phyloP scores from a whole-genome alignment of 2,797 vertebrate genomes.

The Ctenochaetus hawaiiensis region DNA sequence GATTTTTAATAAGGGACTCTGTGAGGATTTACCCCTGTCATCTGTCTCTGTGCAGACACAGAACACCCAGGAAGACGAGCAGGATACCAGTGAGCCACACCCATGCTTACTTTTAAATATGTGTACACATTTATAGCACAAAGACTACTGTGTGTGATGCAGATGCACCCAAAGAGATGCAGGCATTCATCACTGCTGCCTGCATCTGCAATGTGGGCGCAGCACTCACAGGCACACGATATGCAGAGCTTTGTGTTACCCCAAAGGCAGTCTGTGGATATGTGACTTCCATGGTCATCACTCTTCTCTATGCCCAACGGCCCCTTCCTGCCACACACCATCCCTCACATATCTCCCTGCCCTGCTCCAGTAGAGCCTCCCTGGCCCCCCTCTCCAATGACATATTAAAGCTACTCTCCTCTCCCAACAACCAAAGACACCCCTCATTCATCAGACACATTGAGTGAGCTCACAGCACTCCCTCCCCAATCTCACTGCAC shows the following conservation, averaged over 20 bases:
- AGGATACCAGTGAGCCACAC: conserved; percentile 12
- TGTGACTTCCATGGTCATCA: conserved; percentile 76
- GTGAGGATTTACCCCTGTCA: conserved; percentile 4
- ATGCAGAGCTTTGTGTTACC: conserved; percentile 71
- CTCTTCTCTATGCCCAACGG: conserved; percentile 77
- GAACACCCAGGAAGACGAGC: conserved; percentile 42
- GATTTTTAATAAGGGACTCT: no score
- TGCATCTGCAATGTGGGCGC: conserved; percentile 54
- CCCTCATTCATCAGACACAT: conserved; percentile 78
- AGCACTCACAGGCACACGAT: conserved; percentile 39
- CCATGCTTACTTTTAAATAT: conserved; percentile 38
- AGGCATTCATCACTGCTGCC: conserved; percentile 49
- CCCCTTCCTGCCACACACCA: conserved; percentile 75
- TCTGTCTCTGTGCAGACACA: conserved; percentile 24
- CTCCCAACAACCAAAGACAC: conserved; percentile 75
- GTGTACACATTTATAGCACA: conserved; percentile 26
- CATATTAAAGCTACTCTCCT: conserved; percentile 79
- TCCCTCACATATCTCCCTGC: conserved; percentile 73
- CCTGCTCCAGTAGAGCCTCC: conserved; percentile 64
- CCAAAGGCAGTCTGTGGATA: conserved; percentile 69
- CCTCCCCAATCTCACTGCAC: conserved; percentile 21
- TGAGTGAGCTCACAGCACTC: conserved; percentile 59
- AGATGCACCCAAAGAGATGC: conserved; percentile 47
- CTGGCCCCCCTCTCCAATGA: conserved; percentile 71
- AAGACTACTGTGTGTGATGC: conserved; percentile 32